A percentile compares a stretch with the other conserved stretches of the same genome.
Evolutionary conservation across 2,888 invertebrate genomes (phyloP).

Genomic region (Tupiocoris notatus): DNA sequence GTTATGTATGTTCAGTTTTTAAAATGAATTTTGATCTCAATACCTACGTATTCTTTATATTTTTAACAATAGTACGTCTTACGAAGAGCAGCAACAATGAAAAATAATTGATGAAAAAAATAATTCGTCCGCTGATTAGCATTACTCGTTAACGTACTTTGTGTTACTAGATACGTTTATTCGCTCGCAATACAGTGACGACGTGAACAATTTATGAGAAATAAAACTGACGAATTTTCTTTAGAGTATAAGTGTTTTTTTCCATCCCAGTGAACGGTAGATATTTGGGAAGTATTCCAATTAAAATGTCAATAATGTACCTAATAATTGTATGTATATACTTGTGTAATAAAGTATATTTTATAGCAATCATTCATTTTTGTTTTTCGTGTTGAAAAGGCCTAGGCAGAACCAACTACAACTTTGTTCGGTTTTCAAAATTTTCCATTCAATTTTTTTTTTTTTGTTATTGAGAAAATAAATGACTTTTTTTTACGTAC

Average conservation of each 20-base stretch:
- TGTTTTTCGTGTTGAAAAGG: not conserved
- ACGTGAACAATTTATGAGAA: not conserved
- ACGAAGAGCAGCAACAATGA: not conserved
- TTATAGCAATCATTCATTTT: not conserved
- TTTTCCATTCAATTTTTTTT: too few species aligned
- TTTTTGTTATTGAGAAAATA: too few species aligned
- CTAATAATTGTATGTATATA: conserved; percentile 28
- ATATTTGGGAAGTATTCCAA: conserved; percentile 25
- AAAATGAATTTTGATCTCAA: conserved; percentile 38
- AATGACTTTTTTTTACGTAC: too few species aligned
- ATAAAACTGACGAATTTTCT: conserved; percentile 38
- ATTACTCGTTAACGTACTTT: not conserved
- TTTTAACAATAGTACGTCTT: not conserved
- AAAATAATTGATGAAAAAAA: conserved; percentile 3
- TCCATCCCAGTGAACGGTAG: conserved; percentile 1
- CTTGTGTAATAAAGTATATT: conserved; percentile 2
- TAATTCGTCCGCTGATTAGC: conserved; percentile 38
- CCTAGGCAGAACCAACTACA: too few species aligned
- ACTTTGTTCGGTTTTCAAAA: too few species aligned
- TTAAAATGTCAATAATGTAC: conserved; percentile 28
- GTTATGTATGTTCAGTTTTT: conserved; percentile 3
- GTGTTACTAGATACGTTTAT: not conserved
- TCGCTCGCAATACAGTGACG: not conserved
- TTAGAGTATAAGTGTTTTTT: conserved; percentile 28
- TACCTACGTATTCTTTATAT: not conserved